A percentile compares a stretch with the other conserved stretches of the same genome.
Conservation (phyloP, 1,140 invertebrate species). For the Plutomurus gul region DNA sequence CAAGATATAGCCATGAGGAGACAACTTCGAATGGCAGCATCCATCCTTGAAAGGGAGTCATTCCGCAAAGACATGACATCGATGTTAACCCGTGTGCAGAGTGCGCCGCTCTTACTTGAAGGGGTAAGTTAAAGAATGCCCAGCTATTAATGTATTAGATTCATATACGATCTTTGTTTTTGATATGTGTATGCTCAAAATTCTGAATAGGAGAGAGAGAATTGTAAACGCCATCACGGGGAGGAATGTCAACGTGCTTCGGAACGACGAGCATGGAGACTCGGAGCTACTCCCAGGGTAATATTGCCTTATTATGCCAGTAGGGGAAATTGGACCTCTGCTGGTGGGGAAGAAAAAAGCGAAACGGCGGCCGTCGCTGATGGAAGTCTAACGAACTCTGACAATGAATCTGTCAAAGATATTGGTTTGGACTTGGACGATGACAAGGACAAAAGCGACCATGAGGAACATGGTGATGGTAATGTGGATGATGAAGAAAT, state of each 20-base stretch:
- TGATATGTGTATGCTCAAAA: not conserved
- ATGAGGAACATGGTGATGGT: not conserved
- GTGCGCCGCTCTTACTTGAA: conserved; percentile 48
- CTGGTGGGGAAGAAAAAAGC: conserved; percentile 31
- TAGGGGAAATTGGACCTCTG: not conserved
- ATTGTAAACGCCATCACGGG: conserved; percentile 43
- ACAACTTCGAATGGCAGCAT: conserved; percentile 45
- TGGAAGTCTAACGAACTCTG: conserved; percentile 48
- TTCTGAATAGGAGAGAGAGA: conserved; percentile 23
- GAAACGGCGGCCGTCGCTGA: conserved; percentile 51
- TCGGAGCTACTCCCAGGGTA: not conserved
- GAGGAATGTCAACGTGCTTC: conserved; percentile 12
- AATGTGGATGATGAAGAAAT: not conserved
- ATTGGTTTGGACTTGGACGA: conserved; percentile 12
- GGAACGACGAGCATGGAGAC: not conserved
- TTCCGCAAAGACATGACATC: conserved; percentile 41
- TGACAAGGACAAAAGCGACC: not conserved
- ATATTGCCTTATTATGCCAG: not conserved
- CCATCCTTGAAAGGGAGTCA: conserved; percentile 47
- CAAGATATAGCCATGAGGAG: conserved; percentile 53
- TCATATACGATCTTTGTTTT: not conserved
- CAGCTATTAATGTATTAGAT: not conserved
- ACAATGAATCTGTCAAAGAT: conserved; percentile 48
- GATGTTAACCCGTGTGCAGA: conserved; percentile 44
- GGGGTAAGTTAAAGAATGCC: conserved; percentile 27